Evolutionary conservation across 23 tunicate species (phyloP).

Genomic region (Botrylloides violaceus): DNA sequence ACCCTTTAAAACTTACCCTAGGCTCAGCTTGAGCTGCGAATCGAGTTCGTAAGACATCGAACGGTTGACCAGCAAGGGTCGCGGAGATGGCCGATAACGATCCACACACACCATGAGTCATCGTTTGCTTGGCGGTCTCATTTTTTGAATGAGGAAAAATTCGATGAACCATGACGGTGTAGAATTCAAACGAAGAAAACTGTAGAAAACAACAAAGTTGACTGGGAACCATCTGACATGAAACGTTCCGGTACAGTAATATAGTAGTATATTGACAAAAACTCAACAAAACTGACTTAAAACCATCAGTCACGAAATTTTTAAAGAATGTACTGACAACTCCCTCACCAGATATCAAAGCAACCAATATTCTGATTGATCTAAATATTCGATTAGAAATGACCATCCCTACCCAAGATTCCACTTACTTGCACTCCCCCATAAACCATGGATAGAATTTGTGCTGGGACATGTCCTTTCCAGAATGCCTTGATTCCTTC

Average conservation of each 20-base stretch:
- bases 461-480: conserved; percentile 93
- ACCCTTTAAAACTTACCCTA: no score
- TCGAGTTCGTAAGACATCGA: conserved; percentile 80
- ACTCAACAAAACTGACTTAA: no score
- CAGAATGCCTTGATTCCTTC: conserved; percentile 75
- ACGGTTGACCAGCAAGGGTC: conserved; percentile 58
- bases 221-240: no score
- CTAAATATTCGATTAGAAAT: no score
- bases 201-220: conserved; percentile 18
- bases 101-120: conserved; percentile 56
- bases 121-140: conserved; percentile 17
- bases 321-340: no score
- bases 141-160: conserved; percentile 42
- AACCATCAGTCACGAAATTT: no score
- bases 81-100: conserved; percentile 46
- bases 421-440: conserved; percentile 75
- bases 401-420: no score
- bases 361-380: no score
- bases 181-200: conserved; percentile 71
- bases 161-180: conserved; percentile 44
- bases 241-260: no score
- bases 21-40: conserved; percentile 93
- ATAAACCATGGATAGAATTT: conserved; percentile 71
- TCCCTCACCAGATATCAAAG: no score
- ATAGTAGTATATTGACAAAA: no score